Conservation (phyloP, 2,888 invertebrate genomes). For the Pseudococcus jackbeardsleyi region DNA sequence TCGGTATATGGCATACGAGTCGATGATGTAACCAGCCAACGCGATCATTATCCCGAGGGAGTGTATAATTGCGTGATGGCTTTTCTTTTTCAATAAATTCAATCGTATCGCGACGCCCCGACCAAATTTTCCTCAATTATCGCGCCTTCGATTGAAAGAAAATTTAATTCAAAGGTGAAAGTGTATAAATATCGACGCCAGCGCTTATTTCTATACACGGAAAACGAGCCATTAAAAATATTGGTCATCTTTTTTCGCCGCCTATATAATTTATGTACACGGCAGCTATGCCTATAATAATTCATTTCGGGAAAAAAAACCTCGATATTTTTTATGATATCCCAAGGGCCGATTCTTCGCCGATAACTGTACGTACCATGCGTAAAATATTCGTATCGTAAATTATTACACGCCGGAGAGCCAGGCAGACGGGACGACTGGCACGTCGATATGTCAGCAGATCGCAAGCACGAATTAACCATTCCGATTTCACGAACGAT, state of each 20-base stretch:
- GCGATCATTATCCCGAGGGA: constrained; percentile 44
- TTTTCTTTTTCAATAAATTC: constrained; percentile 3
- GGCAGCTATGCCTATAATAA: constrained; percentile 27
- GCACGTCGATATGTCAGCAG: constrained; percentile 33
- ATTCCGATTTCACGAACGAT: constrained; percentile 36
- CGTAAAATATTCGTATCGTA: constrained; percentile 28
- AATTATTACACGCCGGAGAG: not conserved
- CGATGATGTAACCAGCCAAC: constrained; percentile 19
- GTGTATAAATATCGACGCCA: not conserved
- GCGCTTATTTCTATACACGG: not conserved
- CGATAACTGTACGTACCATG: not conserved
- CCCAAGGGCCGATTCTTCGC: constrained; percentile 44
- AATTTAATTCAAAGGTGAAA: not conserved
- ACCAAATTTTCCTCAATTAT: not conserved
- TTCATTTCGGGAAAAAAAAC: not conserved
- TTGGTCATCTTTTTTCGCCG: constrained; percentile 1
- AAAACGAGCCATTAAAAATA: constrained; percentile 17
- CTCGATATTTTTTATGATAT: constrained; percentile 29
- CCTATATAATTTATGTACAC: constrained; percentile 9
- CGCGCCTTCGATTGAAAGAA: not conserved
- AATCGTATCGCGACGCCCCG: not conserved
- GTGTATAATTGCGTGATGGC: not conserved
- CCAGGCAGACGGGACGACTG: not conserved
- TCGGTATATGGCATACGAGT: not conserved
- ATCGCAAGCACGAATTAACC: constrained; percentile 35